Base-by-base conservation (phyloP, 1,140 invertebrate species). In the Bursaphelenchus mucronatus region DNA sequence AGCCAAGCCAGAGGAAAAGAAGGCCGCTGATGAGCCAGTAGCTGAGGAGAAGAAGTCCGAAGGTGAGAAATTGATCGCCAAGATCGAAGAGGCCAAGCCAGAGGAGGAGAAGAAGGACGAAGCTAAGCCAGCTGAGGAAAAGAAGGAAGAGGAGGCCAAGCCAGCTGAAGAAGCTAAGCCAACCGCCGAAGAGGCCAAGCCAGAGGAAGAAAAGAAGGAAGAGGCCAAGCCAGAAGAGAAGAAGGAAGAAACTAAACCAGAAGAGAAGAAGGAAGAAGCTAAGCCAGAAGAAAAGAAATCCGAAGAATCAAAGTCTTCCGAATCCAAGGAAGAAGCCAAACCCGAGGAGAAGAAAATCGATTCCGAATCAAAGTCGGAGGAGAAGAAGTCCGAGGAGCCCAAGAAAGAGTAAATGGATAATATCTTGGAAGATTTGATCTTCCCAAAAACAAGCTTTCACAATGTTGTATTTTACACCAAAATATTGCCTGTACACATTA, bases 181-280 rank as follows among this genome's bases (percentile, higher is more conserved):
- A 30, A 30, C 30, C 30, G 30, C 30, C 30, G 30, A 30, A 5
- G 30, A 30, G 30, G 30, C 30, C 30, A 30, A 30, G 30, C 30
- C 30, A 1, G 30, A 30, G 30, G 30, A 30, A 5, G 30, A 30
- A 5, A 30, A 30, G 15, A 50, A 50, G 49, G 49, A 50, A 30
- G 49, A 50, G 49, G 49, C 15, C 15, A 50, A 50, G 49, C 15
- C 49, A 1, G 49, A 50, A 5, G 30, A 30, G 30, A 30, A 30
- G 30, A 30, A 30, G 30, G 30, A 30, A 30, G 30, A 30, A 30
- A 30, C 5, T 30, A 30, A 30, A 30, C 30, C 30, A 30, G 30
- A 30, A 30, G 49, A 50, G 45, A 61, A 52, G 59, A 46, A 46
- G 41, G 56, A 46, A 10, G 56, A 58, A 5, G 56, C 56, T n/a